A percentile compares a stretch with the other conserved stretches of the same genome.
Evolutionary conservation across 2,113 vertebrate species (phyloP).

Genomic region (Eonycteris spelaea): DNA sequence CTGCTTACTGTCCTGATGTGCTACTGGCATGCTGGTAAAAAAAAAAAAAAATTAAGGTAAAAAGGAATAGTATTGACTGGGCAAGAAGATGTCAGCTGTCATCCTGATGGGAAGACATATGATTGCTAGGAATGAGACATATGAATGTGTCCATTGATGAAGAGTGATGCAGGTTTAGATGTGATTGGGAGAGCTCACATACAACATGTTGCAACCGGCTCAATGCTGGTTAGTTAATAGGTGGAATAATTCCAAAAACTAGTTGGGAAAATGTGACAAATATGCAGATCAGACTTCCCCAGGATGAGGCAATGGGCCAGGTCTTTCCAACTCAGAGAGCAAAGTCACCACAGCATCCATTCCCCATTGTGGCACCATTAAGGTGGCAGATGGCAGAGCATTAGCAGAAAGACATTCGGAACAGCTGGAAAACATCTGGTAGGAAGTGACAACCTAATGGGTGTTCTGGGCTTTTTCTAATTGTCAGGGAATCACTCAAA

Average conservation of each 20-base stretch:
- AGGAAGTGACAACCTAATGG: conserved; percentile 59
- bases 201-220: not conserved
- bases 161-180: not conserved
- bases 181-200: not conserved
- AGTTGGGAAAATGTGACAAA: conserved; percentile 32
- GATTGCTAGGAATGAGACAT: not conserved
- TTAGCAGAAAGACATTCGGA: conserved; percentile 62
- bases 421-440: conserved; percentile 72
- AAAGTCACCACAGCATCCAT: conserved; percentile 50
- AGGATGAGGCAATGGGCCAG: conserved; percentile 28
- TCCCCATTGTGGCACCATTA: conserved; percentile 56
- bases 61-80: not conserved
- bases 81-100: not conserved
- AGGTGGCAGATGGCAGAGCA: conserved; percentile 67
- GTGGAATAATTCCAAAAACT: not conserved
- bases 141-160: not conserved
- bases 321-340: conserved; percentile 53
- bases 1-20: not conserved
- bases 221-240: not conserved
- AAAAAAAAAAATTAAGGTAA: not conserved
- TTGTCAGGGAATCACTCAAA: conserved; percentile 46
- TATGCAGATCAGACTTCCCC: not conserved
- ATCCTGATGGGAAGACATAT: not conserved
- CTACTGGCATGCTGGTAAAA: conserved; percentile 1
- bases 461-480: conserved; percentile 54